These are phyloP conservation scores for Trichomalopsis sarcophagae DNA, from an alignment of 1,140 invertebrate species.

Conservation along the genomic window DNA sequence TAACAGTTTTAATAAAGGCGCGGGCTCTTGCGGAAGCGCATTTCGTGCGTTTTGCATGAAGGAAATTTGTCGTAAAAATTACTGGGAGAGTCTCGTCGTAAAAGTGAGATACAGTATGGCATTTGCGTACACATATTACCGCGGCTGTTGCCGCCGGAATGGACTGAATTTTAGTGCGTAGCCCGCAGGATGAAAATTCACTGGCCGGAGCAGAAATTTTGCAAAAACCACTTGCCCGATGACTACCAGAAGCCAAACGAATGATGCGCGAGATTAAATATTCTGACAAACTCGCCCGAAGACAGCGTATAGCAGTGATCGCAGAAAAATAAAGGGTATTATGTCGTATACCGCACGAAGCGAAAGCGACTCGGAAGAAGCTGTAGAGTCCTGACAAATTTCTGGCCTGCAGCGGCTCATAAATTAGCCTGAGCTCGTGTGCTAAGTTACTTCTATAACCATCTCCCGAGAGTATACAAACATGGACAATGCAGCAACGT, in stretches of 20 bases:
- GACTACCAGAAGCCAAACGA: background rate
- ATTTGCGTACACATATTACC: background rate
- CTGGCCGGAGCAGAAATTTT: background rate
- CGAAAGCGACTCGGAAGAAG: conserved; percentile 23
- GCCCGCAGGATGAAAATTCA: background rate
- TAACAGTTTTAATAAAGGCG: background rate
- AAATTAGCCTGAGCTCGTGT: conserved; percentile 17
- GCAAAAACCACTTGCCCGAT: background rate
- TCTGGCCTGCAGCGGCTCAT: conserved; percentile 6
- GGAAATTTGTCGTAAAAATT: background rate
- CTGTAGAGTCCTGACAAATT: conserved; percentile 18
- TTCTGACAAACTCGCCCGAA: background rate
- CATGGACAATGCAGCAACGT: background rate
- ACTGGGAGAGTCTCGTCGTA: conserved; percentile 3
- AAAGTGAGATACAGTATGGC: background rate
- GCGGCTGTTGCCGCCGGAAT: background rate
- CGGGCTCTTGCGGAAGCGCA: too few relatives aligned
- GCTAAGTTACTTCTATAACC: conserved; percentile 19
- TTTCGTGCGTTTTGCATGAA: background rate
- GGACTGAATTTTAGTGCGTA: background rate
- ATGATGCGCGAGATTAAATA: background rate
- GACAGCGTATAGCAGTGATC: background rate
- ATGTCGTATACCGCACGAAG: background rate
- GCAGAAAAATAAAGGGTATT: background rate
- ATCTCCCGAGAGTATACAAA: background rate